A percentile compares a stretch with the other conserved stretches of the same genome.
phyloP scores from a whole-genome alignment of 2,797 vertebrate species.

The Fundulus diaphanus region DNA sequence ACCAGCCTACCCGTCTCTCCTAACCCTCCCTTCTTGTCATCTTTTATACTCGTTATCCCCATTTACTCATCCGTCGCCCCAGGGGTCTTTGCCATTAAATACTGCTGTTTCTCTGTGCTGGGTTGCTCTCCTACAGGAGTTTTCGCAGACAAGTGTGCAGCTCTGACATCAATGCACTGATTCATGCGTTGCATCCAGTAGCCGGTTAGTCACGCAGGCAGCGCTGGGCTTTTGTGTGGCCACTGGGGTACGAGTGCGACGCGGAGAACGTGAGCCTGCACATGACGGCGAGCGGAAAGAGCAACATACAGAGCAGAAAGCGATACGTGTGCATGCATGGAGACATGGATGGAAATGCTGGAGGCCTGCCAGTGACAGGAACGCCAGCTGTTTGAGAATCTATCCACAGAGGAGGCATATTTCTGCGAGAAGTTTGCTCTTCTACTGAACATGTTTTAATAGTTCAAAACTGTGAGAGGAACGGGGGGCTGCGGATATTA shows the following conservation, averaged over 20 bases:
- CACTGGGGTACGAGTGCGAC: conserved; percentile 11
- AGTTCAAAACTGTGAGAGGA: neutral
- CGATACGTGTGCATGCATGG: too few species aligned
- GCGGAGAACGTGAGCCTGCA: conserved; percentile 36
- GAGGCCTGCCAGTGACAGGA: conserved; percentile 35
- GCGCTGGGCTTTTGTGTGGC: conserved; percentile 11
- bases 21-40: neutral
- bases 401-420: conserved; percentile 22
- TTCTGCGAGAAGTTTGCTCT: conserved; percentile 12
- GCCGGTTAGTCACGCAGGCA: conserved; percentile 23
- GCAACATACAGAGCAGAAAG: neutral
- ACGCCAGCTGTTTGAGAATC: conserved; percentile 25
- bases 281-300: conserved; percentile 3
- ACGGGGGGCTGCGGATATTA: conserved; percentile 1
- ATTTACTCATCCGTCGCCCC: conserved; percentile 5
- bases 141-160: conserved; percentile 14
- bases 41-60: conserved; percentile 3
- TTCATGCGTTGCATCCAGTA: conserved; percentile 7
- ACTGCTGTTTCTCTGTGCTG: conserved; percentile 1
- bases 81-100: neutral
- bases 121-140: neutral
- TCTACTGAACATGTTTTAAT: conserved; percentile 6
- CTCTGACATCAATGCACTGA: conserved; percentile 22
- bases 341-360: conserved; percentile 28
- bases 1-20: neutral